Percentiles rank a stretch among this genome's conserved stretches.
These are phyloP conservation scores for Trogon surrucura DNA, from an alignment of 2,113 vertebrate genomes.

Conservation along the genomic window DNA sequence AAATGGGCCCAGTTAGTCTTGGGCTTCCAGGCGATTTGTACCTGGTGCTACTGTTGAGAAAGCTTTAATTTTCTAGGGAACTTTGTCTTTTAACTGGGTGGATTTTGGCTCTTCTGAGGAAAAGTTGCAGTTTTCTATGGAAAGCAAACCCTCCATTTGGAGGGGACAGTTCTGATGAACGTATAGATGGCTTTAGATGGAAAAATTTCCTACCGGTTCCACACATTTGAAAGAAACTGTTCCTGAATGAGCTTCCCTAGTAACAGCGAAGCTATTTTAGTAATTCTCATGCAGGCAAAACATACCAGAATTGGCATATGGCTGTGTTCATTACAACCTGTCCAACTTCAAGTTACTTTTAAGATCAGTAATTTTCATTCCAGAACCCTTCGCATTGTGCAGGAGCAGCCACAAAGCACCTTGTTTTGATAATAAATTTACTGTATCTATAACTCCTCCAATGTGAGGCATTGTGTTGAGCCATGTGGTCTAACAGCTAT, in stretches of 20 bases:
- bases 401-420: constrained; percentile 27
- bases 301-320: not conserved
- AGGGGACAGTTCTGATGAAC: not conserved
- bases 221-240: not conserved
- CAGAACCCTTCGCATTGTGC: not conserved
- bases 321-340: not conserved
- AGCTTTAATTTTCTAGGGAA: not conserved
- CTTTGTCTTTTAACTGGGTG: not conserved
- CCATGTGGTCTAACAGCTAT: constrained; percentile 24
- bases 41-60: not conserved
- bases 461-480: constrained; percentile 40
- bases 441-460: constrained; percentile 59
- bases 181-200: not conserved
- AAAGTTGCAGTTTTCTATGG: not conserved
- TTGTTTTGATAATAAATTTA: constrained; percentile 66
- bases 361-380: constrained; percentile 22
- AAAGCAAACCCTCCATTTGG: not conserved
- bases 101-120: not conserved
- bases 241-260: not conserved
- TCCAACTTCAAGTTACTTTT: not conserved
- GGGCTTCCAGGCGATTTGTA: not conserved
- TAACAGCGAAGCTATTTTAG: not conserved
- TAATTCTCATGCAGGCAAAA: not conserved
- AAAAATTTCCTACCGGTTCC: not conserved
- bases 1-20: not conserved